Conservation (phyloP, 2,888 invertebrate species). For the Habroteleia sp. region DNA sequence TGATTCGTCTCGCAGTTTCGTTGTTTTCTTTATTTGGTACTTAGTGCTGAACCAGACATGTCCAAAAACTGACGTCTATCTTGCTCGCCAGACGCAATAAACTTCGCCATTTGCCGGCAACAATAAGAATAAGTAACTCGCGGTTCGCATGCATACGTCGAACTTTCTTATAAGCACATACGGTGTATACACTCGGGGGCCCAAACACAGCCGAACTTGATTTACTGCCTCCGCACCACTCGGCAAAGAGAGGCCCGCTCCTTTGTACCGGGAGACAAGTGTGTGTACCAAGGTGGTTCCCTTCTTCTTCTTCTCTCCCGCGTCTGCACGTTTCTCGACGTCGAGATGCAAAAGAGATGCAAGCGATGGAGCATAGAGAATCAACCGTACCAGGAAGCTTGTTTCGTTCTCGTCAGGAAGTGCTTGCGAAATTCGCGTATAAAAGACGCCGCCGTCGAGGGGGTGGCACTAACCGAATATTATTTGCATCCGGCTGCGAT, state of each 20-base stretch:
- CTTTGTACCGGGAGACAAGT: conserved; percentile 47
- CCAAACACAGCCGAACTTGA: conserved; percentile 73
- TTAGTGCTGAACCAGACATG: too few species aligned
- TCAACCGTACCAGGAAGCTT: conserved; percentile 59
- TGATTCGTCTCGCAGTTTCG: too few species aligned
- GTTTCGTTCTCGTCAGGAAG: conserved; percentile 43
- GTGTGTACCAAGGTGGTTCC: conserved; percentile 32
- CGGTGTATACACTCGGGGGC: conserved; percentile 44
- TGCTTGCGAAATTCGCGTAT: conserved; percentile 31
- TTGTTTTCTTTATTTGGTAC: too few species aligned
- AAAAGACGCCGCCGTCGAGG: conserved; percentile 30
- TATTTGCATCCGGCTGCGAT: conserved; percentile 41
- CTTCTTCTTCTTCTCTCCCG: conserved; percentile 38
- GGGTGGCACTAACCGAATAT: conserved; percentile 23
- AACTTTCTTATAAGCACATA: conserved; percentile 42
- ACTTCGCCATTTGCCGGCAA: conserved; percentile 34
- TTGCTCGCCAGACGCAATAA: conserved; percentile 21
- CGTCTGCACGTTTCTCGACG: conserved; percentile 37
- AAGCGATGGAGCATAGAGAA: conserved; percentile 56
- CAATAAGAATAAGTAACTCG: conserved; percentile 61
- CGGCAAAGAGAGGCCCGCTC: conserved; percentile 58
- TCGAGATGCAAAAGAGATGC: conserved; percentile 62
- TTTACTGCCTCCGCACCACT: conserved; percentile 73
- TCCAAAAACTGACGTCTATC: conserved; percentile 26
- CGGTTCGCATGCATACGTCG: conserved; percentile 30